These are phyloP conservation scores for Prostheceraeus crozeri DNA, from an alignment of 2,888 invertebrate genomes.

Conservation along the genomic window DNA sequence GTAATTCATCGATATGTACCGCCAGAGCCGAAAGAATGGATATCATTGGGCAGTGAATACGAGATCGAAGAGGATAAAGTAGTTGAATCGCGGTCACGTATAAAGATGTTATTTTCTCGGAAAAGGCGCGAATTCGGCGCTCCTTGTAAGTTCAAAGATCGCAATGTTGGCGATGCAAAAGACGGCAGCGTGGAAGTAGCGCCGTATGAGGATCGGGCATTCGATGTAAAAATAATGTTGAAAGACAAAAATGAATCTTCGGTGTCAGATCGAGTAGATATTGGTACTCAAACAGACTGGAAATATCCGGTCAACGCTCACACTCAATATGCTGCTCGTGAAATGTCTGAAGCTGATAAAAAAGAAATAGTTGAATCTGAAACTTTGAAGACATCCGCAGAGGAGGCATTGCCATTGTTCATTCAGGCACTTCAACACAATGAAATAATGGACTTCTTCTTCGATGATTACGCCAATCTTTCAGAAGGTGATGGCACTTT, in stretches of 20 bases:
- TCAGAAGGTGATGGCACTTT: conserved; percentile 51
- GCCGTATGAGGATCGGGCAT: conserved; percentile 50
- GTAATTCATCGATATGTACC: conserved; percentile 52
- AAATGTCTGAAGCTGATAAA: conserved; percentile 48
- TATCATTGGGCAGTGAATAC: conserved; percentile 53
- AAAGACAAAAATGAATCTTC: conserved; percentile 45
- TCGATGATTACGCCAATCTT: conserved; percentile 53
- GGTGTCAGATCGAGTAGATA: not conserved
- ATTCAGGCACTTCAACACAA: conserved; percentile 56
- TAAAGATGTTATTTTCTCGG: conserved; percentile 47
- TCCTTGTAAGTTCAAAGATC: conserved; percentile 48
- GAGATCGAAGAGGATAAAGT: conserved; percentile 49
- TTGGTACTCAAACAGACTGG: conserved; percentile 53
- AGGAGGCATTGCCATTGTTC: conserved; percentile 42
- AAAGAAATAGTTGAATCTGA: conserved; percentile 42
- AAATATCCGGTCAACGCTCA: conserved; percentile 52
- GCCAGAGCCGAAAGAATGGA: conserved; percentile 54
- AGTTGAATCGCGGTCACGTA: conserved; percentile 42
- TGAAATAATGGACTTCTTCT: conserved; percentile 57
- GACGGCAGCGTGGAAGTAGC: conserved; percentile 52
- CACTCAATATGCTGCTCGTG: conserved; percentile 53
- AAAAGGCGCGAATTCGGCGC: conserved; percentile 48
- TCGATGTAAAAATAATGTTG: conserved; percentile 49
- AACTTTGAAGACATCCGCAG: not conserved
- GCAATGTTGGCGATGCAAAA: conserved; percentile 52